Percentiles rank a stretch among this genome's conserved stretches.
Conservation (phyloP, 2,113 vertebrate species). For the Zootoca vivipara region DNA sequence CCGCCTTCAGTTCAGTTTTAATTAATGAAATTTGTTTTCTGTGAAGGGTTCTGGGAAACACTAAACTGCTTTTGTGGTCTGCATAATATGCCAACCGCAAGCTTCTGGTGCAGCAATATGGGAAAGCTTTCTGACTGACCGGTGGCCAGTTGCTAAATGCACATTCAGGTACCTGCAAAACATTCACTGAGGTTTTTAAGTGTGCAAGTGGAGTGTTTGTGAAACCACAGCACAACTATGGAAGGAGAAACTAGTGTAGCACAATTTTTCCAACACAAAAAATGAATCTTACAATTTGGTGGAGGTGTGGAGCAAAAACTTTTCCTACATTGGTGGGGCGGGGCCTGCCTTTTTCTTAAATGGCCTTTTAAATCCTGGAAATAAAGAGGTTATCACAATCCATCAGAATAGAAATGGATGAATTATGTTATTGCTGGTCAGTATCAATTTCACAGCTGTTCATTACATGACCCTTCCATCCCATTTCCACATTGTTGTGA, state of each 20-base stretch:
- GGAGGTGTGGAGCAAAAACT: too few species aligned
- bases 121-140: not conserved
- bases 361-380: not conserved
- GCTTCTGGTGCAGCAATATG: slow-evolving; percentile 4
- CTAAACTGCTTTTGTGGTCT: slow-evolving; percentile 30
- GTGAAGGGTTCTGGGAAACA: slow-evolving; percentile 42
- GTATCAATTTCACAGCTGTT: not conserved
- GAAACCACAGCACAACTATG: not conserved
- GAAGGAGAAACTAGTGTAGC: not conserved
- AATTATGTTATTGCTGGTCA: not conserved
- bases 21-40: slow-evolving; percentile 56
- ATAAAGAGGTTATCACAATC: not conserved
- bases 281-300: too few species aligned
- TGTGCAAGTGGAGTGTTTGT: fast-evolving
- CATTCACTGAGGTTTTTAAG: not conserved
- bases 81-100: not conserved
- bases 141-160: not conserved
- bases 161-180: not conserved
- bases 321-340: too few species aligned
- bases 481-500: not conserved
- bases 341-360: not conserved
- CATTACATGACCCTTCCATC: not conserved
- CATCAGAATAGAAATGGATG: not conserved
- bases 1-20: slow-evolving; percentile 54
- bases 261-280: not conserved